Percentiles rank a stretch among this genome's conserved stretches.
phyloP scores from a whole-genome alignment of 2,888 invertebrate genomes.

The Mimumesa dahlbomi region DNA sequence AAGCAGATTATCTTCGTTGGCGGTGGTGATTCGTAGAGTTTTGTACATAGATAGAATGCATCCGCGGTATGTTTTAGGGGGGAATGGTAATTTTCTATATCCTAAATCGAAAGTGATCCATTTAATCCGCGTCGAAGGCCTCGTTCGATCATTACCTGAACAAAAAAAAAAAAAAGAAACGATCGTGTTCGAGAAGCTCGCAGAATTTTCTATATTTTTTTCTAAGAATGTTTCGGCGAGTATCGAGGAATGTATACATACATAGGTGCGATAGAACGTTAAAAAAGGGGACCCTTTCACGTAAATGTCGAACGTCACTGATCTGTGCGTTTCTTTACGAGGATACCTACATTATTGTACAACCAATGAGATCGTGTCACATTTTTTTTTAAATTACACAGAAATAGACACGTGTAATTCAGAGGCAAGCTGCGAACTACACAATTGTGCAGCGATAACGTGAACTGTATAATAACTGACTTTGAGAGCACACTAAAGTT shows the following conservation, averaged over 20 bases:
- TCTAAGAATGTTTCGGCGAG: not conserved
- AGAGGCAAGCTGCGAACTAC: too few relatives aligned
- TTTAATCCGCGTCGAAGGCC: conserved; percentile 4
- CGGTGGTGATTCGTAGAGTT: conserved; percentile 40
- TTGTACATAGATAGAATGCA: conserved; percentile 46
- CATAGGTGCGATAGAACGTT: not conserved
- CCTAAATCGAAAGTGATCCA: not conserved
- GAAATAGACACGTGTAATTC: too few relatives aligned
- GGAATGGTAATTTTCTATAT: conserved; percentile 47
- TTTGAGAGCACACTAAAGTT: too few relatives aligned
- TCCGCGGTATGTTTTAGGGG: conserved; percentile 25
- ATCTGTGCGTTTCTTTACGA: not conserved
- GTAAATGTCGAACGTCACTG: not conserved
- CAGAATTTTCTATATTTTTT: conserved; percentile 32
- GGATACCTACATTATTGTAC: not conserved
- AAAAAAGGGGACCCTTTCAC: not conserved
- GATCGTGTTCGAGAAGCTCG: conserved; percentile 12
- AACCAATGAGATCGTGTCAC: not conserved
- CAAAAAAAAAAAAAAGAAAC: too few relatives aligned
- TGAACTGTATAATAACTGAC: too few relatives aligned
- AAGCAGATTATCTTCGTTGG: conserved; percentile 22
- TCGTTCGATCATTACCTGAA: not conserved
- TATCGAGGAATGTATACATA: not conserved
- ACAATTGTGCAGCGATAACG: too few relatives aligned
- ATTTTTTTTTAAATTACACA: not conserved